These are phyloP conservation scores for Drosophila robusta DNA, from an alignment of 2,888 invertebrate genomes.

Conservation along the genomic window DNA sequence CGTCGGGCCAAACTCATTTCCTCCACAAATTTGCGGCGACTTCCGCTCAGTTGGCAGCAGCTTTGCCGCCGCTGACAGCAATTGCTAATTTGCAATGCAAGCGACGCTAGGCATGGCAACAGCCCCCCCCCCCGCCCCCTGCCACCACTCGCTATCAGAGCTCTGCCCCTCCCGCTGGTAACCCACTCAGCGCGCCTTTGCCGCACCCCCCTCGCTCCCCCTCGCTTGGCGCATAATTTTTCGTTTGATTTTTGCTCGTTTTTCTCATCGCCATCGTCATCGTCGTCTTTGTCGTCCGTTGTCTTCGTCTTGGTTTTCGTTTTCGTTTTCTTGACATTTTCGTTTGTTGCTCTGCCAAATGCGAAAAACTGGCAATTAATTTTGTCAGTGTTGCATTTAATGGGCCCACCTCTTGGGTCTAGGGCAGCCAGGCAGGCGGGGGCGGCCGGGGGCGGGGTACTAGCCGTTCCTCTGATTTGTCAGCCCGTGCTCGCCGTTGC, in stretches of 20 bases:
- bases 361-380: conserved; percentile 83
- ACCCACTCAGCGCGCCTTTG: background rate
- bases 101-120: conserved; percentile 25
- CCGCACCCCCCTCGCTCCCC: conserved; percentile 21
- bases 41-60: conserved; percentile 61
- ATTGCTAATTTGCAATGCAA: conserved; percentile 75
- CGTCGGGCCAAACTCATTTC: conserved; percentile 65
- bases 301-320: conserved; percentile 6
- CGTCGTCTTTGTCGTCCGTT: background rate
- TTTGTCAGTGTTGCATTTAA: conserved; percentile 81
- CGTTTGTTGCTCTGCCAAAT: conserved; percentile 83
- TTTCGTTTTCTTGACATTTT: conserved; percentile 76
- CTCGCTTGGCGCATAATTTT: conserved; percentile 52
- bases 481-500: background rate
- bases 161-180: background rate
- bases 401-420: conserved; percentile 48
- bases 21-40: conserved; percentile 72
- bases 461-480: conserved; percentile 23
- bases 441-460: background rate
- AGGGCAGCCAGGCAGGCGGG: background rate
- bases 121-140: conserved; percentile 6
- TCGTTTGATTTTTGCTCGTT: conserved; percentile 39
- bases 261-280: conserved; percentile 26
- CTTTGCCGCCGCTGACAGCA: conserved; percentile 52
- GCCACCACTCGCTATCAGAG: background rate